A percentile compares a stretch with the other conserved stretches of the same genome.
Evolutionary conservation across 2,113 vertebrate species (phyloP).

Genomic region (Poecile atricapillus): DNA sequence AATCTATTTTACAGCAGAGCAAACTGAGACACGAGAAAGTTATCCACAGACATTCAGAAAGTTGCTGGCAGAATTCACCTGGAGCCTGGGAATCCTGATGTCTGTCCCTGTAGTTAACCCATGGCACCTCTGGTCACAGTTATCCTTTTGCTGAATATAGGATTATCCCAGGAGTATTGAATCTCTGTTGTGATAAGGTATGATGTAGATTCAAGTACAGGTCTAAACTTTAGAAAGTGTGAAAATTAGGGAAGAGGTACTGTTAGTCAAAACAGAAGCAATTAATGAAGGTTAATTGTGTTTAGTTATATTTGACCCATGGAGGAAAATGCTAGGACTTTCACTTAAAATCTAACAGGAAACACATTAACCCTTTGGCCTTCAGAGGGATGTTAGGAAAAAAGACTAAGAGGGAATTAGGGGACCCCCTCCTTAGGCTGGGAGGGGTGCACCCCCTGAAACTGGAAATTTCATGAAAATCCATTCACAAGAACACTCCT

Average conservation of each 20-base stretch:
- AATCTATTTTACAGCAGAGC: conserved; percentile 3
- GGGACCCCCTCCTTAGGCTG: neutral
- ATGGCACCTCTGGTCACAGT: neutral
- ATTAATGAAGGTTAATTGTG: neutral
- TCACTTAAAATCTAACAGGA: neutral
- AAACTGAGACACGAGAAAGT: neutral
- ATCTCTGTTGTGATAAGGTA: neutral
- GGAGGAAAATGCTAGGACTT: neutral
- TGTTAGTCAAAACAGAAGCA: neutral
- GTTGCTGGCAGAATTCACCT: neutral
- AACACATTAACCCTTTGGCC: neutral
- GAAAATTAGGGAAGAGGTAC: neutral
- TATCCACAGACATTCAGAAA: neutral
- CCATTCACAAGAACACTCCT: neutral
- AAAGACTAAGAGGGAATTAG: neutral
- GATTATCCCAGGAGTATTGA: neutral
- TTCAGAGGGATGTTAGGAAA: neutral
- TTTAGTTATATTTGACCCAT: neutral
- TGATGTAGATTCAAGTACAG: neutral
- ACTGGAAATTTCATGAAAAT: neutral
- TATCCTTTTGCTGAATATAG: neutral
- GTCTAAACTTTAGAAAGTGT: neutral
- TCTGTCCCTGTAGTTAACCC: neutral
- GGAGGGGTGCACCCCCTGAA: neutral
- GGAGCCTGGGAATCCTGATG: neutral